Percentiles rank a stretch among this genome's conserved stretches.
These are phyloP conservation scores for Tenodera sinensis DNA, from an alignment of 2,888 invertebrate species.

Conservation along the genomic window DNA sequence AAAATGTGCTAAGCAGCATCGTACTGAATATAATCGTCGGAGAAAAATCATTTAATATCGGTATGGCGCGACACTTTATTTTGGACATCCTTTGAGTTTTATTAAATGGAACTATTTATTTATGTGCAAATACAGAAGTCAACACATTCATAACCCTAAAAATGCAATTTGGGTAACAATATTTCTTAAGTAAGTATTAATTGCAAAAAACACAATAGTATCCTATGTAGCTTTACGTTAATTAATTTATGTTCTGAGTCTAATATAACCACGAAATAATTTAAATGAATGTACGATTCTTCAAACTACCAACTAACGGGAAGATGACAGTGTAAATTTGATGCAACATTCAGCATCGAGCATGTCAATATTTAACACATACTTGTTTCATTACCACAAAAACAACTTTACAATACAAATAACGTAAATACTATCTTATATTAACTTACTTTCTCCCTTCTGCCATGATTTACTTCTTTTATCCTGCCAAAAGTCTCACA, in stretches of 20 bases:
- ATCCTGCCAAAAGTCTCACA: not conserved
- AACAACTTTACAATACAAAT: conserved; percentile 3
- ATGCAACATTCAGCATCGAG: conserved; percentile 30
- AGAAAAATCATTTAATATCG: too few species aligned
- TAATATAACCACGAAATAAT: not conserved
- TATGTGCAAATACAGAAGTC: too few species aligned
- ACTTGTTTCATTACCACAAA: not conserved
- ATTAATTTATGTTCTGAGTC: too few species aligned
- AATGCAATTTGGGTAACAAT: not conserved
- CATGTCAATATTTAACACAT: not conserved
- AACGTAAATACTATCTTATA: not conserved
- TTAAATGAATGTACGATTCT: not conserved
- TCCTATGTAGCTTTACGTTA: too few species aligned
- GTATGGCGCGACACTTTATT: too few species aligned
- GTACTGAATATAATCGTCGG: too few species aligned
- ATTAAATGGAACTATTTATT: too few species aligned
- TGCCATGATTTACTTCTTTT: conserved; percentile 44
- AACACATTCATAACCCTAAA: not conserved
- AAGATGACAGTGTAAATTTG: conserved; percentile 50
- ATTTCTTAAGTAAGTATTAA: not conserved
- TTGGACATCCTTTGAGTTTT: too few species aligned
- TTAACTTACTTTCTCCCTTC: conserved; percentile 54
- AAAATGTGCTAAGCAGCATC: too few species aligned
- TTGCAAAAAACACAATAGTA: too few species aligned
- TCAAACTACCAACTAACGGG: conserved; percentile 37